Conservation (phyloP, 2,888 invertebrate genomes). For the Malachius bipustulatus region DNA sequence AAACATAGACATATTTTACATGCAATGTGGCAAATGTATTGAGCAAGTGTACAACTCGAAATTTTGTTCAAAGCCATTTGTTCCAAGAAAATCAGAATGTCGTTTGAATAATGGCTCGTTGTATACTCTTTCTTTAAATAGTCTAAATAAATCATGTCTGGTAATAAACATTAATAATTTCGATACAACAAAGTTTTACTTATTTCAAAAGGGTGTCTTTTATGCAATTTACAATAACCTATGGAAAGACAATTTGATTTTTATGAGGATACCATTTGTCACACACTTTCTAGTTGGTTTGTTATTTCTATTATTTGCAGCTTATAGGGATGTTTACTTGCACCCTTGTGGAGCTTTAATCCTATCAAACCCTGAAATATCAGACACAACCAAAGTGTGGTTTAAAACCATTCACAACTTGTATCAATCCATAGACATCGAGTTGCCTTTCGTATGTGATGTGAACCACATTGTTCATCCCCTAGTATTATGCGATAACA, state of each 20-base stretch:
- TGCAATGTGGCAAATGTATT: conserved; percentile 43
- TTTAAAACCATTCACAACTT: conserved; percentile 15
- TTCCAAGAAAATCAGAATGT: conserved; percentile 11
- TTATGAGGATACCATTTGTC: conserved; percentile 28
- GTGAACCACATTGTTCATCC: conserved; percentile 22
- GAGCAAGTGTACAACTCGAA: conserved; percentile 46
- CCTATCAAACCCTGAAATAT: conserved; percentile 4
- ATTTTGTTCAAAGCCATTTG: conserved; percentile 34
- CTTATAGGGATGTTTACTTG: conserved; percentile 25
- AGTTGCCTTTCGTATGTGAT: conserved; percentile 17
- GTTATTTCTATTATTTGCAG: conserved; percentile 25
- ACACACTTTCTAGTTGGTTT: conserved; percentile 32
- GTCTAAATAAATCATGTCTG: conserved; percentile 14
- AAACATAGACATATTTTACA: conserved; percentile 19
- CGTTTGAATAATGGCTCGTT: neutral
- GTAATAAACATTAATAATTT: conserved; percentile 24
- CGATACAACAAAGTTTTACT: conserved; percentile 19
- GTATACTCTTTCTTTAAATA: conserved; percentile 17
- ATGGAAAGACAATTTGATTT: conserved; percentile 24
- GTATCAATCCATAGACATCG: conserved; percentile 12
- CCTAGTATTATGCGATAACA: conserved; percentile 16
- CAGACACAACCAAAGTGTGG: conserved; percentile 11
- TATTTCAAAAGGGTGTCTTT: conserved; percentile 25
- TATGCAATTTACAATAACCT: conserved; percentile 16
- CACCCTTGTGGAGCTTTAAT: conserved; percentile 15